Conservation (phyloP, 2,888 invertebrate genomes). For the Lasius platythorax region DNA sequence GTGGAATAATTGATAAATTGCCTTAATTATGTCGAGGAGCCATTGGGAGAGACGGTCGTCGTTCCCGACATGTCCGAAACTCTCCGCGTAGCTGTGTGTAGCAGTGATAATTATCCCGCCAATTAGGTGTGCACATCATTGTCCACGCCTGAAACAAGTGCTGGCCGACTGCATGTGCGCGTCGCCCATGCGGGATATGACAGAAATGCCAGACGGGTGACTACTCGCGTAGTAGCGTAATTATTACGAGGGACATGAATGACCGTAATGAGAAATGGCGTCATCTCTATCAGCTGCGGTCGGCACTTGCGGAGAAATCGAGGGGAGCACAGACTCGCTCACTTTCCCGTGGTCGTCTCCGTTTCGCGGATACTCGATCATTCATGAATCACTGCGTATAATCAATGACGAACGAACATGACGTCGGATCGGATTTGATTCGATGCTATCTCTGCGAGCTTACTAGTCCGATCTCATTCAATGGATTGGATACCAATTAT, state of each 20-base stretch:
- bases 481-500: neutral
- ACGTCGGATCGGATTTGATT: neutral
- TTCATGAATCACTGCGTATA: constrained; percentile 55
- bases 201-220: constrained; percentile 56
- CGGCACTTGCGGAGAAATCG: constrained; percentile 57
- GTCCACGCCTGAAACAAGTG: constrained; percentile 46
- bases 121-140: constrained; percentile 48
- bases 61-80: constrained; percentile 35
- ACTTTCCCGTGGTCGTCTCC: constrained; percentile 51
- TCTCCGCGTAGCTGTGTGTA: neutral
- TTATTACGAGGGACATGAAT: constrained; percentile 70
- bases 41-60: neutral
- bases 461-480: neutral
- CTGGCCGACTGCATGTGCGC: neutral
- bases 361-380: constrained; percentile 49
- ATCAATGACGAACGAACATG: constrained; percentile 27
- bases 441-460: neutral
- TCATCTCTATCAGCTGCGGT: constrained; percentile 64
- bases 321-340: constrained; percentile 49
- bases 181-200: constrained; percentile 3
- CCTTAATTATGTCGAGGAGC: constrained; percentile 38
- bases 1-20: constrained; percentile 50
- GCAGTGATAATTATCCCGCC: constrained; percentile 37
- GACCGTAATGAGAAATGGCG: constrained; percentile 72
- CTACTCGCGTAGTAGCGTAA: constrained; percentile 61